Evolutionary conservation across 2,113 vertebrate genomes (phyloP).

Genomic region (Ursus arctos): DNA sequence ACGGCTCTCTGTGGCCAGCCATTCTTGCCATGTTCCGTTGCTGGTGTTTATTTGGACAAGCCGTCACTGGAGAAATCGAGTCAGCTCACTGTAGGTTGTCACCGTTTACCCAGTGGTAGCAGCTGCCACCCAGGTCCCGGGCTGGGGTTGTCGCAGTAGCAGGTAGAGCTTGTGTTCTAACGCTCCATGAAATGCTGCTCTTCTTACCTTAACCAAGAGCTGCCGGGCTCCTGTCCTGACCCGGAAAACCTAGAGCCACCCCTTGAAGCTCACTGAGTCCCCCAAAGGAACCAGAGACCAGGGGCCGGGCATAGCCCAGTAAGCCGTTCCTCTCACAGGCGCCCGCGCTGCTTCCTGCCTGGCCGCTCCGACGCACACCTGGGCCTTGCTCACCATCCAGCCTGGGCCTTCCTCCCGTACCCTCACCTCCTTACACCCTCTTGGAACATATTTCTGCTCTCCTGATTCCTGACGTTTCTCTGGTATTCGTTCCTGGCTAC

Average conservation of each 20-base stretch:
- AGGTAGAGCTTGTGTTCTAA: background rate
- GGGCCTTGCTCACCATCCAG: background rate
- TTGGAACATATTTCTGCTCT: background rate
- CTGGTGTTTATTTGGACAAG: background rate
- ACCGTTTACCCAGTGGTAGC: background rate
- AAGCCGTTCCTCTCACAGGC: background rate
- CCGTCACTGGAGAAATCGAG: background rate
- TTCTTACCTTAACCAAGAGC: background rate
- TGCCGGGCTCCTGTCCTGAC: background rate
- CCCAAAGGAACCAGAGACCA: background rate
- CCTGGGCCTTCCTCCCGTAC: background rate
- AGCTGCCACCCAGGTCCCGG: background rate
- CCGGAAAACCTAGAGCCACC: background rate
- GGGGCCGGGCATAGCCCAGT: background rate
- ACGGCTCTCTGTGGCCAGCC: background rate
- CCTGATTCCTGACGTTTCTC: background rate
- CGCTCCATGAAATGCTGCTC: background rate
- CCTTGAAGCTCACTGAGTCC: background rate
- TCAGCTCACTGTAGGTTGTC: background rate
- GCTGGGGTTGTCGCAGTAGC: background rate
- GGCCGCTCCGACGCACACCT: fast-evolving
- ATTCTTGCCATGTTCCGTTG: background rate
- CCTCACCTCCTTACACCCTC: background rate
- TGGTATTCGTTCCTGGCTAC: background rate
- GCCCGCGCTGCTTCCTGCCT: background rate